Evolutionary conservation across 2,113 vertebrate species (phyloP).

Genomic region (Mionectes macconnelli): DNA sequence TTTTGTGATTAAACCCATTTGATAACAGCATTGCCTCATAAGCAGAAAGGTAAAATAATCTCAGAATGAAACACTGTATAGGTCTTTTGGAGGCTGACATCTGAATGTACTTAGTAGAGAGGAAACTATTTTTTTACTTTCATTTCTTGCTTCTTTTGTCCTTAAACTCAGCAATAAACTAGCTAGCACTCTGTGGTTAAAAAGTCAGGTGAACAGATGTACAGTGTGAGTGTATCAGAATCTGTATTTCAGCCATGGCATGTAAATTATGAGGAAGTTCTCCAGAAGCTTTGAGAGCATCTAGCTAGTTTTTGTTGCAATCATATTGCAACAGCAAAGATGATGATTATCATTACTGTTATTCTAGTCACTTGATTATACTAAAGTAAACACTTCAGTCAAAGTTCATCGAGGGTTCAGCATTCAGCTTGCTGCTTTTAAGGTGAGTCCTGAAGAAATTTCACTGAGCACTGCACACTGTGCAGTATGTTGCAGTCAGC

Average conservation of each 20-base stretch:
- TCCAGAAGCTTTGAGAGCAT: neutral
- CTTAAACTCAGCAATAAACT: constrained; percentile 85
- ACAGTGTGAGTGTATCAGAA: constrained; percentile 56
- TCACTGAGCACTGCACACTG: neutral
- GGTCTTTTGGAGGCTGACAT: constrained; percentile 64
- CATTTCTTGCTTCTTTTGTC: constrained; percentile 82
- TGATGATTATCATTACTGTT: neutral
- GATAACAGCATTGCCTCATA: constrained; percentile 28
- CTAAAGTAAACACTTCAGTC: neutral
- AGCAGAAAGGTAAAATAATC: constrained; percentile 54
- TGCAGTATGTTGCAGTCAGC: neutral
- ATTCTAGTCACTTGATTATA: neutral
- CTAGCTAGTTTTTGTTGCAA: neutral
- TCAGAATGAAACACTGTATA: neutral
- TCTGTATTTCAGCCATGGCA: constrained; percentile 56
- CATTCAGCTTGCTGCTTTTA: neutral
- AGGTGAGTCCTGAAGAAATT: neutral
- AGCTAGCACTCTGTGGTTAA: constrained; percentile 85
- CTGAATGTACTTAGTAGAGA: constrained; percentile 80
- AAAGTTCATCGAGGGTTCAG: neutral
- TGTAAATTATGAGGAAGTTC: constrained; percentile 40
- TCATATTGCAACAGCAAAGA: neutral
- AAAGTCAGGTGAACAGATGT: constrained; percentile 82
- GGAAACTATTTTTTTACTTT: constrained; percentile 73
- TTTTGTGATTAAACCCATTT: constrained; percentile 50